Percentiles rank a stretch among this genome's conserved stretches.
phyloP scores from a whole-genome alignment of 64 coral and sea anemone species.

The Cladopsammia gracilis region DNA sequence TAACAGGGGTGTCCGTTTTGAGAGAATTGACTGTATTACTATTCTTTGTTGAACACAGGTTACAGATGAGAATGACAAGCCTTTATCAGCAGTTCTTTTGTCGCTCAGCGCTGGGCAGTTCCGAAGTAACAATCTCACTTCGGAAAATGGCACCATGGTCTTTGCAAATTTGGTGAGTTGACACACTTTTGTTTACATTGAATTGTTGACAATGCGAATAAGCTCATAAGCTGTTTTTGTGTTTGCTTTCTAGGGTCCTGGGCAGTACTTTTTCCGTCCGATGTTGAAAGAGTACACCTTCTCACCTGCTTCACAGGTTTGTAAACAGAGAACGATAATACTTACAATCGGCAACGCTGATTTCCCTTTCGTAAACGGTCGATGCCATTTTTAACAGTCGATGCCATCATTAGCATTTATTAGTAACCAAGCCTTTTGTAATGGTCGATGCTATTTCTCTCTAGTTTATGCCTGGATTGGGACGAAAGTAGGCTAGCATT shows the following conservation, averaged over 20 bases:
- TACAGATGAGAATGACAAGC: conserved; percentile 55
- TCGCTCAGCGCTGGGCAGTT: conserved; percentile 92
- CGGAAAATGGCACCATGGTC: conserved; percentile 81
- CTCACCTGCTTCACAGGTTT: conserved; percentile 88
- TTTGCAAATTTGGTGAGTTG: conserved; percentile 88
- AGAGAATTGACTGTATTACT: neutral
- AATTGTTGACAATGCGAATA: neutral
- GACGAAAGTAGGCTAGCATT: too few relatives aligned
- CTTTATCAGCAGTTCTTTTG: conserved; percentile 77
- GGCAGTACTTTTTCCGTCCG: conserved; percentile 95
- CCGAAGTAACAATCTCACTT: conserved; percentile 88
- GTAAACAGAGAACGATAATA: too few relatives aligned
- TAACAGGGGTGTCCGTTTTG: too few relatives aligned
- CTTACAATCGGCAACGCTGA: too few relatives aligned
- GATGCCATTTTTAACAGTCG: too few relatives aligned
- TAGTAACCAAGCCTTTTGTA: too few relatives aligned
- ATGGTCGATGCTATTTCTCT: too few relatives aligned
- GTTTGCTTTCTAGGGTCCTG: conserved; percentile 76
- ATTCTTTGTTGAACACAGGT: conserved; percentile 14
- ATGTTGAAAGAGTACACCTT: conserved; percentile 98
- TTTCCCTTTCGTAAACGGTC: too few relatives aligned
- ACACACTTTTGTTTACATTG: neutral
- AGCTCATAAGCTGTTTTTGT: neutral
- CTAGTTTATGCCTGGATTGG: too few relatives aligned
- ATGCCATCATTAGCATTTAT: too few relatives aligned